These are phyloP conservation scores for Cheilosia variabilis DNA, from an alignment of 2,888 invertebrate genomes.

Conservation along the genomic window DNA sequence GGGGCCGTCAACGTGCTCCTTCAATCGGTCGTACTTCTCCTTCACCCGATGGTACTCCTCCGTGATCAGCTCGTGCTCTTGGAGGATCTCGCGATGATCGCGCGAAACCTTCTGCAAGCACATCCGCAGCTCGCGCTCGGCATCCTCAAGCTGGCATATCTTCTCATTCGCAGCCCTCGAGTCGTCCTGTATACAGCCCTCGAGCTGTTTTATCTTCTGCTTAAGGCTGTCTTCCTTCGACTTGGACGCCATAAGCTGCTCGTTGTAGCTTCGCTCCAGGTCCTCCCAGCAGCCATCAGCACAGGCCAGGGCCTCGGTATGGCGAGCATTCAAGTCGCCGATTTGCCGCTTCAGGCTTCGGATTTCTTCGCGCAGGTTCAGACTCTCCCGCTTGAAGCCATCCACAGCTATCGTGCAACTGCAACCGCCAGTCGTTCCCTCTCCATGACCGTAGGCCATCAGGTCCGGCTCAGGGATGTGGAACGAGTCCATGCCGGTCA, in stretches of 20 bases:
- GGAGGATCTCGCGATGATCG: conserved; percentile 84
- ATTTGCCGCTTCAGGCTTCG: conserved; percentile 81
- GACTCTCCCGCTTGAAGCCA: conserved; percentile 73
- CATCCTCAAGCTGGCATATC: conserved; percentile 86
- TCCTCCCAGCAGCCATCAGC: conserved; percentile 90
- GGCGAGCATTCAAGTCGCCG: conserved; percentile 87
- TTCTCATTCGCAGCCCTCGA: conserved; percentile 85
- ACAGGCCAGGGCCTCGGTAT: conserved; percentile 88
- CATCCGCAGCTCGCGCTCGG: conserved; percentile 85
- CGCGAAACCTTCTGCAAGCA: conserved; percentile 85
- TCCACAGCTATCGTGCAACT: conserved; percentile 23
- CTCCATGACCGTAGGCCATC: not conserved
- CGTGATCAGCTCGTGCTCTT: conserved; percentile 84
- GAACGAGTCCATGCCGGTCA: conserved; percentile 37
- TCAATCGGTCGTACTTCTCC: conserved; percentile 85
- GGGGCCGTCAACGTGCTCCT: conserved; percentile 84
- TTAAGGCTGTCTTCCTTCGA: conserved; percentile 84
- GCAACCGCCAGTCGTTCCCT: not conserved
- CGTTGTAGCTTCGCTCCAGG: conserved; percentile 87
- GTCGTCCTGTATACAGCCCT: conserved; percentile 85
- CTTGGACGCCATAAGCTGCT: conserved; percentile 85
- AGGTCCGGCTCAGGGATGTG: not conserved
- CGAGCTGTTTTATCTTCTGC: conserved; percentile 85
- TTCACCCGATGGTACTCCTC: conserved; percentile 84
- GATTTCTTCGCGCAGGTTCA: conserved; percentile 80